These are phyloP conservation scores for Antedon mediterranea DNA, from an alignment of 53 echinoderm and acorn worm species.

Conservation along the genomic window DNA sequence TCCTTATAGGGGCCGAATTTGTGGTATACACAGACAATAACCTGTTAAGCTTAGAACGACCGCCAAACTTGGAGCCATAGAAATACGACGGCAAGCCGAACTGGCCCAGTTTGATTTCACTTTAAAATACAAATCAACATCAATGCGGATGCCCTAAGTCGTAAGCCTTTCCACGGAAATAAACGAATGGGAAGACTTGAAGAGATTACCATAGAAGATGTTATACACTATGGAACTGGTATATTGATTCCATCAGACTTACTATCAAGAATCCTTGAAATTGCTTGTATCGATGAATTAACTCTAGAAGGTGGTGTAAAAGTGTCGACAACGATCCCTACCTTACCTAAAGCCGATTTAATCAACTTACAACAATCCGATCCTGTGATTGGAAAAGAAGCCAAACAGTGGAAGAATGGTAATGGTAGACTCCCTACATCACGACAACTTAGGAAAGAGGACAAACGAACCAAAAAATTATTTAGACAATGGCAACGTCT, in stretches of 20 bases:
- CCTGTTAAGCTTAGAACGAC: slow-evolving; percentile 18
- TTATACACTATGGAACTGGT: not conserved
- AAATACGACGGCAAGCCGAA: slow-evolving; percentile 27
- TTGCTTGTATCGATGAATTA: not conserved
- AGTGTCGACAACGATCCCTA: not conserved
- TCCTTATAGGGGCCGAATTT: slow-evolving; percentile 29
- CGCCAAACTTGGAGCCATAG: not conserved
- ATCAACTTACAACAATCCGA: slow-evolving; percentile 7
- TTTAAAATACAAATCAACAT: slow-evolving; percentile 9
- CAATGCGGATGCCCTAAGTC: slow-evolving; percentile 28
- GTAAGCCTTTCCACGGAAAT: slow-evolving; percentile 16
- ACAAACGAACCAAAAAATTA: not conserved
- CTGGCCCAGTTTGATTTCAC: slow-evolving; percentile 32
- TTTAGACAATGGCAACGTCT: slow-evolving; percentile 11
- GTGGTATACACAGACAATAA: slow-evolving; percentile 43
- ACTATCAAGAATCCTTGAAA: not conserved
- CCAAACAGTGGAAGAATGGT: no score
- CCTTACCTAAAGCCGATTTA: slow-evolving; percentile 4
- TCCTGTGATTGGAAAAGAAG: slow-evolving; percentile 4
- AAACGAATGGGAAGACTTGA: not conserved
- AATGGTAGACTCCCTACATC: slow-evolving; percentile 2
- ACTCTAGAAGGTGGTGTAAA: not conserved
- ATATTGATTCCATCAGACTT: not conserved
- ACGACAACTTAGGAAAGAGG: not conserved
- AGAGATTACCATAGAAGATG: not conserved